A percentile compares a stretch with the other conserved stretches of the same genome.
Evolutionary conservation across 2,888 invertebrate species (phyloP).

Genomic region (Dryococelus australis): DNA sequence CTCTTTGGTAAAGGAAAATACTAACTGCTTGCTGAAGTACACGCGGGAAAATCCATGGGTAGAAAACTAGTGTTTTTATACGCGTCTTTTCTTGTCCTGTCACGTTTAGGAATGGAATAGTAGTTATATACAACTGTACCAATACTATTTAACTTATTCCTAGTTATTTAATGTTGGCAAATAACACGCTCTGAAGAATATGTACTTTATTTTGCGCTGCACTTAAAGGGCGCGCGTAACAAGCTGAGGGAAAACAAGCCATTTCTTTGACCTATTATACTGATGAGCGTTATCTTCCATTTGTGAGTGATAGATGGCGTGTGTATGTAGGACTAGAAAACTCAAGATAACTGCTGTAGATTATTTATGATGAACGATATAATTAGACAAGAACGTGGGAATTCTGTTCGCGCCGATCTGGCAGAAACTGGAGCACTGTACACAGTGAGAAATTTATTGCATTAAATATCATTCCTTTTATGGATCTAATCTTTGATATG

Average conservation of each 20-base stretch:
- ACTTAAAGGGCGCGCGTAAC: background rate
- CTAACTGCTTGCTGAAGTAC: no score
- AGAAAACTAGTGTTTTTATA: no score
- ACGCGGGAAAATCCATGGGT: no score
- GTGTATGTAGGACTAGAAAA: constrained; percentile 3
- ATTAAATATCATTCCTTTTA: constrained; percentile 7
- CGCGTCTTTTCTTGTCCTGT: no score
- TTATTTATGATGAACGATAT: constrained; percentile 16
- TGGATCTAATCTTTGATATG: constrained; percentile 7
- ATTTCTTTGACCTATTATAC: background rate
- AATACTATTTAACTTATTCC: no score
- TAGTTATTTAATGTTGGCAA: no score
- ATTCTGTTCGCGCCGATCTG: background rate
- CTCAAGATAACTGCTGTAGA: background rate
- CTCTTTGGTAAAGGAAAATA: no score
- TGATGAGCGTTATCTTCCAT: constrained; percentile 16
- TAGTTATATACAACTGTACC: no score
- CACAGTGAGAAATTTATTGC: constrained; percentile 3
- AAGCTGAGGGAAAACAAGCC: background rate
- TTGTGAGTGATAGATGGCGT: constrained; percentile 16
- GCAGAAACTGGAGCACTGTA: background rate
- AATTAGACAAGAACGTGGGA: constrained; percentile 16
- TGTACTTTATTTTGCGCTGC: background rate
- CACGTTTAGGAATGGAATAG: no score
- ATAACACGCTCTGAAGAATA: no score